These are phyloP conservation scores for Anas platyrhynchos DNA, from an alignment of 2,113 vertebrate genomes.

Conservation along the genomic window DNA sequence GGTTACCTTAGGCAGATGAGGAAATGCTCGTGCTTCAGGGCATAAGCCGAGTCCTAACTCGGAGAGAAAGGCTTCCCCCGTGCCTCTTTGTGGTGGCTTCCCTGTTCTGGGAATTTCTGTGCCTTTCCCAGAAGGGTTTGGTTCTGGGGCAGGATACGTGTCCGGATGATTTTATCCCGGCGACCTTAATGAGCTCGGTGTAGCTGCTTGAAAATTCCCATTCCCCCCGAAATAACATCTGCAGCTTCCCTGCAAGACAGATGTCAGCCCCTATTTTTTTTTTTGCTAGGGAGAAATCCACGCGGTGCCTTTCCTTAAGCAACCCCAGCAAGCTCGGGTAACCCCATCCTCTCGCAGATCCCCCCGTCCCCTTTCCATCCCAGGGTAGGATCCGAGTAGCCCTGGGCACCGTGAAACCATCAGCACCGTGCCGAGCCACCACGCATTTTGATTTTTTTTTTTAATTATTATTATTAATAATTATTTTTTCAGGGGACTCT, in stretches of 20 bases:
- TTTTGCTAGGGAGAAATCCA: not conserved
- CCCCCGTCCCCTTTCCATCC: not conserved
- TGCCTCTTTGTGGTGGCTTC: not conserved
- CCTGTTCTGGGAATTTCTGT: not conserved
- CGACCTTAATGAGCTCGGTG: not conserved
- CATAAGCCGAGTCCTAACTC: not conserved
- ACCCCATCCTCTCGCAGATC: not conserved
- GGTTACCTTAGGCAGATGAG: not conserved
- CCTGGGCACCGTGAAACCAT: not conserved
- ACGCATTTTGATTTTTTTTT: not conserved
- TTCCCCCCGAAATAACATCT: not conserved
- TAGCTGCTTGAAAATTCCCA: not conserved
- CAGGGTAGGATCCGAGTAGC: not conserved
- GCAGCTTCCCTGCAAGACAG: not conserved
- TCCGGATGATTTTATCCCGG: fast-evolving
- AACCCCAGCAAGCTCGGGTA: fast-evolving
- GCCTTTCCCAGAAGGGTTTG: not conserved
- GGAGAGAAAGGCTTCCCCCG: not conserved
- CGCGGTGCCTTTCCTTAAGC: fast-evolving
- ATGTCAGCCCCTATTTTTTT: not conserved
- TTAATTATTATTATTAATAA: not conserved
- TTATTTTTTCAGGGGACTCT: constrained; percentile 49
- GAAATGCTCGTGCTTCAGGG: fast-evolving
- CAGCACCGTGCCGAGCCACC: not conserved
- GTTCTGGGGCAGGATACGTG: not conserved